Conservation (phyloP, 2,888 invertebrate species). For the Drosophila helvetica region DNA sequence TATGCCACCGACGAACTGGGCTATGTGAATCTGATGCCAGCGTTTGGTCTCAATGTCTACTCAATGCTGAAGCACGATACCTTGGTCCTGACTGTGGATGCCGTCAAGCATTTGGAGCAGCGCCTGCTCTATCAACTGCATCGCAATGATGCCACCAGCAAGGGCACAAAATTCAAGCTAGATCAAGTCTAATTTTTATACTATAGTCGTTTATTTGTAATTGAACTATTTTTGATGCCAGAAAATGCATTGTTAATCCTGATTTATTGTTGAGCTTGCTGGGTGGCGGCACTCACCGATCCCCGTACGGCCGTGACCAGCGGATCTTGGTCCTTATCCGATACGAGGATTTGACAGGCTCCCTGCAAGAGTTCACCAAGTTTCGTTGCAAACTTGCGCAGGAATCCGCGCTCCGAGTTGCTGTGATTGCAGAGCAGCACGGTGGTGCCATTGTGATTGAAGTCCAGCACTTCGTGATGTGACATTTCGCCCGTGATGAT, state of each 20-base stretch:
- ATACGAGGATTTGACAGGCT: constrained; percentile 87
- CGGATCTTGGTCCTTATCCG: constrained; percentile 91
- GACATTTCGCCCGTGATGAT: constrained; percentile 97
- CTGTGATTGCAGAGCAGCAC: constrained; percentile 97
- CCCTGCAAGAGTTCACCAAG: constrained; percentile 79
- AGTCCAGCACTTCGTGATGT: constrained; percentile 96
- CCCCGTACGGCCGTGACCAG: constrained; percentile 85
- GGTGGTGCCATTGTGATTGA: constrained; percentile 89
- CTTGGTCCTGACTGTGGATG: constrained; percentile 92
- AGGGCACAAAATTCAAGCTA: constrained; percentile 85
- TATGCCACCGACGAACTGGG: constrained; percentile 90
- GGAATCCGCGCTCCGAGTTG: constrained; percentile 95
- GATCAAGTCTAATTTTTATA: constrained; percentile 85
- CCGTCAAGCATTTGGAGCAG: constrained; percentile 93
- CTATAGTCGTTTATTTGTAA: constrained; percentile 34
- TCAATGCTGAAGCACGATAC: constrained; percentile 99
- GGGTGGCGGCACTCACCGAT: background rate
- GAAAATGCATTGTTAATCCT: constrained; percentile 50
- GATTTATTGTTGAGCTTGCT: constrained; percentile 33
- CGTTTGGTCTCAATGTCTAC: constrained; percentile 97
- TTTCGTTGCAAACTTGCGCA: constrained; percentile 86
- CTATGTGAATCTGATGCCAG: constrained; percentile 97
- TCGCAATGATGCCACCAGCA: constrained; percentile 85
- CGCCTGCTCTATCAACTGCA: constrained; percentile 89
- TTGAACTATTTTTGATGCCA: constrained; percentile 5